Evolutionary conservation across 2,888 invertebrate genomes (phyloP).

Genomic region (Tetramorium bicarinatum): DNA sequence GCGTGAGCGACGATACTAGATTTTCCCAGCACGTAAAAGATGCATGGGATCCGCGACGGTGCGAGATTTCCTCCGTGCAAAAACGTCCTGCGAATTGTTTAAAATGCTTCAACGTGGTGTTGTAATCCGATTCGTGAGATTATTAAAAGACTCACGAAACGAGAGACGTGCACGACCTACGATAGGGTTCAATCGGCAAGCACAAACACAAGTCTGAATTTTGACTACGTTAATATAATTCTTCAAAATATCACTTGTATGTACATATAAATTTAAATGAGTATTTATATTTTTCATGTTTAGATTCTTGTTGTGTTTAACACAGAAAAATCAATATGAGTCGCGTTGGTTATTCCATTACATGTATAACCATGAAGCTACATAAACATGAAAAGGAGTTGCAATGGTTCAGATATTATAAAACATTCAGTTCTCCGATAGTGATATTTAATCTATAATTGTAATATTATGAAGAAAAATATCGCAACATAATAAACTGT

Average conservation of each 20-base stretch:
- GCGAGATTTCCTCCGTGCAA: constrained; percentile 26
- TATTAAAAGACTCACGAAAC: constrained; percentile 22
- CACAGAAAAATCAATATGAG: background rate
- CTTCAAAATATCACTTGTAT: background rate
- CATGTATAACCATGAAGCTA: background rate
- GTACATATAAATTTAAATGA: background rate
- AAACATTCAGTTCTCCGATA: background rate
- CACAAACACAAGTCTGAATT: background rate
- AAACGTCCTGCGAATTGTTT: constrained; percentile 29
- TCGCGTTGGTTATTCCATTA: constrained; percentile 10
- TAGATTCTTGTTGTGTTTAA: background rate
- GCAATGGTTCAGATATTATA: background rate
- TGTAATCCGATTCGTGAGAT: constrained; percentile 11
- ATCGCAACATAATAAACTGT: background rate
- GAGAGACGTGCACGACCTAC: background rate
- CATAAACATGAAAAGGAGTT: constrained; percentile 12
- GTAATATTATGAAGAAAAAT: constrained; percentile 10
- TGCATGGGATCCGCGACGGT: constrained; percentile 17
- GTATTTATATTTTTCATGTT: no score
- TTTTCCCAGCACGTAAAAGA: constrained; percentile 33
- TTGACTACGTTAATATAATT: background rate
- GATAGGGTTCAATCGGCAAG: background rate
- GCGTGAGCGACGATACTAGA: constrained; percentile 28
- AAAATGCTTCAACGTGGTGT: constrained; percentile 4
- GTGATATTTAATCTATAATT: background rate